Evolutionary conservation across 2,797 vertebrate genomes (phyloP).

Genomic region (Galago senegalensis): DNA sequence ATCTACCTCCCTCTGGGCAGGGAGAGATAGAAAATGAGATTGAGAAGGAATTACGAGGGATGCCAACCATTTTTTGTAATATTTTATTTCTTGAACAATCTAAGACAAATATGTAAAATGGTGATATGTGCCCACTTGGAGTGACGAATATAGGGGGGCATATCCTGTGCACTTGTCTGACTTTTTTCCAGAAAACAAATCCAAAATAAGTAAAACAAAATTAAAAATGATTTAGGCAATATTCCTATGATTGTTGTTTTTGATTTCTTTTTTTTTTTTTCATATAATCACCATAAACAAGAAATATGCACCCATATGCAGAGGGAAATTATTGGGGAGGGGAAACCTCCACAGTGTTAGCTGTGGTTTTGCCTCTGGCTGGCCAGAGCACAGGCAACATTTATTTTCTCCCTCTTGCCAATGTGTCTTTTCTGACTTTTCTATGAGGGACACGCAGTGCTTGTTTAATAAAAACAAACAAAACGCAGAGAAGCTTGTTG

Average conservation of each 20-base stretch:
- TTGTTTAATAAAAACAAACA: slow-evolving; percentile 80
- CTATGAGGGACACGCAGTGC: slow-evolving; percentile 68
- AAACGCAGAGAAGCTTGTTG: slow-evolving; percentile 55
- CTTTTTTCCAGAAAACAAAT: not conserved
- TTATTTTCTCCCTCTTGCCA: not conserved
- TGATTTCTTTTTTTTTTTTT: not conserved
- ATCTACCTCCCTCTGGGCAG: rapidly evolving
- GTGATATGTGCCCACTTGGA: not conserved
- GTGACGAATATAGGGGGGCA: not conserved
- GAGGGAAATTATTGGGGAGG: not conserved
- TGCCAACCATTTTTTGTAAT: no score
- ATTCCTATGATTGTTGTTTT: not conserved
- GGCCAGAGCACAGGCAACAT: not conserved
- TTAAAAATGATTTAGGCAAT: not conserved
- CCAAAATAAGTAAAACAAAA: slow-evolving; percentile 36
- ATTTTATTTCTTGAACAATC: not conserved
- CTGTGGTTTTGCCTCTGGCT: not conserved
- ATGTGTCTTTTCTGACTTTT: slow-evolving; percentile 64
- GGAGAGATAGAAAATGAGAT: not conserved
- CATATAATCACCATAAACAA: not conserved
- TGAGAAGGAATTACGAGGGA: not conserved
- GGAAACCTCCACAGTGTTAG: not conserved
- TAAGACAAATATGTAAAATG: not conserved
- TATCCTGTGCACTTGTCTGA: not conserved
- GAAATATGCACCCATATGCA: not conserved